These are phyloP conservation scores for Hesperophylax magnus DNA, from an alignment of 1,140 invertebrate genomes.

Conservation along the genomic window DNA sequence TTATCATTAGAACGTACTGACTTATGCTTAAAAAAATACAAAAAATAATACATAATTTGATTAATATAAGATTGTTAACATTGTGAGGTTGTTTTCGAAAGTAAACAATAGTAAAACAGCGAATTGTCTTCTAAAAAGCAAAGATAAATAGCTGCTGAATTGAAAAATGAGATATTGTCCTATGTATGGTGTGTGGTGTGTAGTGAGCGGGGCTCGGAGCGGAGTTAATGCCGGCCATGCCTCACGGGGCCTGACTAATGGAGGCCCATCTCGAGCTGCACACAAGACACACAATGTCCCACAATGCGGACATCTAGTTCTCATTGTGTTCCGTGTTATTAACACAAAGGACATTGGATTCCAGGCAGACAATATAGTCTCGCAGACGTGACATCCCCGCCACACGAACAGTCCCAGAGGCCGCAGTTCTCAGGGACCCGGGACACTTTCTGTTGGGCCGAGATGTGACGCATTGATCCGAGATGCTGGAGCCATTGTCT, in stretches of 20 bases:
- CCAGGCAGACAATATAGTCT: constrained; percentile 34
- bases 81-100: neutral
- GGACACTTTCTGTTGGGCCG: neutral
- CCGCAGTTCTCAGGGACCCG: neutral
- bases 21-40: neutral
- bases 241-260: constrained; percentile 45
- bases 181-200: neutral
- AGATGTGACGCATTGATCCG: constrained; percentile 41
- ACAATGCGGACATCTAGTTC: constrained; percentile 20
- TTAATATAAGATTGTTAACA: neutral
- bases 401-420: neutral
- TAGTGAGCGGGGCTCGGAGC: neutral
- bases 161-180: constrained; percentile 49
- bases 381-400: constrained; percentile 18
- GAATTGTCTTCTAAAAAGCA: constrained; percentile 33
- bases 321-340: constrained; percentile 41
- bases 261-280: constrained; percentile 21
- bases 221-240: constrained; percentile 41
- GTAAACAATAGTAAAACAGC: neutral
- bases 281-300: constrained; percentile 14
- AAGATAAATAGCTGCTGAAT: constrained; percentile 45
- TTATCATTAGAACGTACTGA: too few species aligned
- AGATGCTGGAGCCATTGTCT: constrained; percentile 38
- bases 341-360: constrained; percentile 47
- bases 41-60: neutral